Evolutionary conservation across 2,888 invertebrate genomes (phyloP).

Genomic region (Drosophila fungiperda): DNA sequence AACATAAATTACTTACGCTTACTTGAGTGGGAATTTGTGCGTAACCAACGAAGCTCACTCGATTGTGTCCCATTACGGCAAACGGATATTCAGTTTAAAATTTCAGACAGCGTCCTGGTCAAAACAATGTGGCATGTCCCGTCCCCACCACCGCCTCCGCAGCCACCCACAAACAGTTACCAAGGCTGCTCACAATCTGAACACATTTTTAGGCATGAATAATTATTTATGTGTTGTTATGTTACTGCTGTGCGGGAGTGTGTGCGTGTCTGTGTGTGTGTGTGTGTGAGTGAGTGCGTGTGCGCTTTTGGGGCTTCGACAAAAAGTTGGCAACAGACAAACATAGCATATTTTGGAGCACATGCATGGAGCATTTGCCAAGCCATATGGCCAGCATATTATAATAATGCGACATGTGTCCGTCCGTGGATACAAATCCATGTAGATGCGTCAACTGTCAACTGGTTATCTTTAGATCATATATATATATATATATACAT

Average conservation of each 20-base stretch:
- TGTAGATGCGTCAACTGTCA: conserved; percentile 35
- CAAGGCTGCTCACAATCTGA: conserved; percentile 11
- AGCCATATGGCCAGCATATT: conserved; percentile 67
- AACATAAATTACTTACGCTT: conserved; percentile 83
- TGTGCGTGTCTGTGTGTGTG: neutral
- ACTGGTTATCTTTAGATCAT: conserved; percentile 33
- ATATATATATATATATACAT: too few relatives aligned
- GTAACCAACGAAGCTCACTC: conserved; percentile 80
- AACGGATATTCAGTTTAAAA: conserved; percentile 78
- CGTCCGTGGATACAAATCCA: conserved; percentile 5
- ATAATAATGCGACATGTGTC: conserved; percentile 29
- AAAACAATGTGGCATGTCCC: conserved; percentile 41
- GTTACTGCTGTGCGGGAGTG: neutral
- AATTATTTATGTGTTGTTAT: conserved; percentile 73
- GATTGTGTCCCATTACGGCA: conserved; percentile 79
- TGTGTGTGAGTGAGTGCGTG: conserved; percentile 4
- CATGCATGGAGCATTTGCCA: conserved; percentile 29
- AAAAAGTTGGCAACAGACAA: conserved; percentile 48
- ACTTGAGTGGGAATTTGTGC: conserved; percentile 82
- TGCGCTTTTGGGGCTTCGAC: conserved; percentile 17
- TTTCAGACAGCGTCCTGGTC: conserved; percentile 63
- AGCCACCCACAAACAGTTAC: neutral
- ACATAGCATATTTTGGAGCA: conserved; percentile 53
- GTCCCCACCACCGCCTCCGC: neutral
- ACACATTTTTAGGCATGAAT: conserved; percentile 77